Evolutionary conservation across 2,888 invertebrate genomes (phyloP), one percentile per base, ranked within the genome.

Genomic region (Nebria salina): DNA sequence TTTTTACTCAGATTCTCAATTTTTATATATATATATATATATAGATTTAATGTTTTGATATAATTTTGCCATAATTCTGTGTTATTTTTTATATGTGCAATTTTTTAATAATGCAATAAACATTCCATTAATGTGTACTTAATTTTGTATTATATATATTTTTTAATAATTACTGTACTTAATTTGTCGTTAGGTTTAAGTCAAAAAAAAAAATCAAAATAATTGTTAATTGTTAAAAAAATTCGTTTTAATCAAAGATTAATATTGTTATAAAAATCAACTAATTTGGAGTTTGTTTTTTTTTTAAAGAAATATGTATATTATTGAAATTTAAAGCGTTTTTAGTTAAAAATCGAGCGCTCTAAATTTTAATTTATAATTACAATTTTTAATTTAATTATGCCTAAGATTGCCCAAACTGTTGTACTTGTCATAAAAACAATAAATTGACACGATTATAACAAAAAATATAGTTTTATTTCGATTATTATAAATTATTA

Each of bases 321-420:
- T 34, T 34, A 34, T 34, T 34, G 5, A 34, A 34, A 34, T 34
- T 34, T 2, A 5, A 34, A 34, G 34, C 34, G 34, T 34, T 34
- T 20, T 0, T 34, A 34, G 34, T 5, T 34, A 34, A 34, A 34
- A 34, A 34, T 54, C 0, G 34, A 34, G 34, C 34, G 34, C 34
- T 34, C 13, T 54, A 54, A 54, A 54, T 11, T 54, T 11, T 54
- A 13, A 8, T 54, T 54, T 54, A 54, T 54, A 4, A 11, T 54
- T 54, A 54, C 54, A 54, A 8, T 11, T 54, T 20, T 54, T 54
- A 54, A 54, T 54, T 54, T 54, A 54, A 13, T 75, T 68, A 79
- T 79, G 75, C 79, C 79, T 79, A 74, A 65, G 68, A 68, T 79
- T 79, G 79, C 79, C 54, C 79, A 79, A 75, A 79, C 43, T 79